Evolutionary conservation across 1,140 invertebrate genomes (phyloP), one percentile per base, ranked within the genome.

Genomic region (Brachionus paranguensis): DNA sequence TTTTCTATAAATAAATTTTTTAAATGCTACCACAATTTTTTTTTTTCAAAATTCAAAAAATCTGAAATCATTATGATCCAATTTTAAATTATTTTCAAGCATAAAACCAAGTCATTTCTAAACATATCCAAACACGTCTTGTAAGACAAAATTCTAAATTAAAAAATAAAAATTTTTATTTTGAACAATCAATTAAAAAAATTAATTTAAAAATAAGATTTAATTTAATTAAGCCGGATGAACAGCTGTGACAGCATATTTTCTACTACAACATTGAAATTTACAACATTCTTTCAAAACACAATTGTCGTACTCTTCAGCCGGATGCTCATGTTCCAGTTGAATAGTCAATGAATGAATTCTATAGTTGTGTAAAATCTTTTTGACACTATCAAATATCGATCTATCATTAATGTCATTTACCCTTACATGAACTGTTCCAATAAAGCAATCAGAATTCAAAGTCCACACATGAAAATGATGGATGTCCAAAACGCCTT

Each of bases 381-480:
- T 84, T 81, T 91, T 90, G 14, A 91, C 88, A 79, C 88, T 86
- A 27, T 87, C 87, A 11, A 91, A 91, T 43, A 91, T 88, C 8
- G 85, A 78, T 87, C 91, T 89, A 85, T 92, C 92, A 65, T 91
- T 88, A 14, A 85, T 90, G 90, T 41, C 86, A 86, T 85, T 90
- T 91, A 20, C 88, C 86, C 17, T 92, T 89, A 86, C 92, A 91
- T n/a, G 91, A 90, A 11, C 91, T 91, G 0, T 43, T n/a, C 50
- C 43, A 78, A 50, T 50, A 10, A 33, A 2, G 91, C 91, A 81
- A 92, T 91, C 20, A 91, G 90, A 47, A 53, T 91, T 90, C 76
- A 92, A 85, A 84, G 91, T 90, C 91, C 91, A 92, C 20, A 92
- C 88, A 85, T 92, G 91, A 85, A 92, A 91, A 84, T 92, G 91